These are phyloP conservation scores for Bambusicola thoracicus DNA, from an alignment of 2,113 vertebrate species.

Conservation along the genomic window DNA sequence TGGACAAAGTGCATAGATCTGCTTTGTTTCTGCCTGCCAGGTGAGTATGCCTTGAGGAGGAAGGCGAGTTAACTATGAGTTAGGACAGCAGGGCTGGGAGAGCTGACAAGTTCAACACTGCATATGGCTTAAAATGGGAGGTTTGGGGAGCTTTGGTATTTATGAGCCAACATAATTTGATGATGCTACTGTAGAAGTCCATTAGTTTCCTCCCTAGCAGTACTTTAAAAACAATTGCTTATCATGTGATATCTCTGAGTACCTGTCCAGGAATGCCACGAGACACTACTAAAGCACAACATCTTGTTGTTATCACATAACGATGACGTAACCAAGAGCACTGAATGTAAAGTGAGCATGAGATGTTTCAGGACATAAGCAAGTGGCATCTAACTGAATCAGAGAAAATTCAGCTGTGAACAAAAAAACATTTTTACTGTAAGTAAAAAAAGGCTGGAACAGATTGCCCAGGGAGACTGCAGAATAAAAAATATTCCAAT, in stretches of 20 bases:
- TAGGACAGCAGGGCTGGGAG: background rate
- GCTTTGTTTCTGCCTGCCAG: background rate
- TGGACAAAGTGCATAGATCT: background rate
- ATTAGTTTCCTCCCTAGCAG: background rate
- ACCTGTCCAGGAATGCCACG: background rate
- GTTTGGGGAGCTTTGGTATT: background rate
- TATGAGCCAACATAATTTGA: background rate
- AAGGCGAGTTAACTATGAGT: background rate
- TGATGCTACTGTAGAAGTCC: background rate
- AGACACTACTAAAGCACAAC: background rate
- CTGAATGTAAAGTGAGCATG: background rate
- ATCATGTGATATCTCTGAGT: background rate
- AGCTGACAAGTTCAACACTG: background rate
- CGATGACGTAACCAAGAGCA: background rate
- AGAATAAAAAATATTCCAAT: background rate
- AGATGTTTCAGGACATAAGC: background rate
- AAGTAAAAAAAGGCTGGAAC: fast-evolving
- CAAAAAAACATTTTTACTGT: background rate
- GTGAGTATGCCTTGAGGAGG: background rate
- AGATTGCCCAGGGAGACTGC: background rate
- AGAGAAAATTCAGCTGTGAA: background rate
- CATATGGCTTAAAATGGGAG: background rate
- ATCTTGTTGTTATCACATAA: background rate
- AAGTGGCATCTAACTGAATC: background rate
- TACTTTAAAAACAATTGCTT: background rate